These are phyloP conservation scores for Caenorhabditis virilis DNA, from an alignment of 2,888 invertebrate species.

Conservation along the genomic window DNA sequence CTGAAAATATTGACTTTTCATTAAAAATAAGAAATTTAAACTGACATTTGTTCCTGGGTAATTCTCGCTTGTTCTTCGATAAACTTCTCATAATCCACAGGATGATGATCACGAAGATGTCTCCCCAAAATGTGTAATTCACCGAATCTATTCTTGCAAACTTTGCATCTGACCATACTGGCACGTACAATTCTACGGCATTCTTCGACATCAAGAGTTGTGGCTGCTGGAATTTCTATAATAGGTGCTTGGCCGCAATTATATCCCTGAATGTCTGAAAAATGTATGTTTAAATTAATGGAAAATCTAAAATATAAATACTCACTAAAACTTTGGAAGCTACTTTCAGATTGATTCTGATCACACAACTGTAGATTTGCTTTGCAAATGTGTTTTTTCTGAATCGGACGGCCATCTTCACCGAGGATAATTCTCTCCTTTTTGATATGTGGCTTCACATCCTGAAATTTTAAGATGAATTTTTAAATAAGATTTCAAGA, in stretches of 20 bases:
- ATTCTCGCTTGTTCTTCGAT: constrained; percentile 59
- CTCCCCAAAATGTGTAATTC: constrained; percentile 65
- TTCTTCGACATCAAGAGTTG: constrained; percentile 35
- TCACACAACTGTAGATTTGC: neutral
- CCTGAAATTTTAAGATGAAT: neutral
- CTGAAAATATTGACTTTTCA: constrained; percentile 17
- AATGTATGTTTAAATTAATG: too few species aligned
- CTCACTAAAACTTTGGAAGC: too few species aligned
- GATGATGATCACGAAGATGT: constrained; percentile 65
- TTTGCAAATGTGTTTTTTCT: neutral
- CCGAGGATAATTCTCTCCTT: neutral
- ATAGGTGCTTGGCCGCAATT: neutral
- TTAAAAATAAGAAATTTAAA: neutral
- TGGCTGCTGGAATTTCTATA: constrained; percentile 10
- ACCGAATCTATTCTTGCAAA: constrained; percentile 67
- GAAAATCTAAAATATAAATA: too few species aligned
- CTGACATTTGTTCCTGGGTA: constrained; percentile 17
- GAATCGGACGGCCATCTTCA: neutral
- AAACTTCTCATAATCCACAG: constrained; percentile 61
- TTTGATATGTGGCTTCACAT: neutral
- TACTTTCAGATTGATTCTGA: neutral
- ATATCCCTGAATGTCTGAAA: neutral
- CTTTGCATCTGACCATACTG: constrained; percentile 65
- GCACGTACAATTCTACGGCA: constrained; percentile 58
- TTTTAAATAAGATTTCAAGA: neutral